These are phyloP conservation scores for Drosophila obscura DNA, from an alignment of 1,140 invertebrate species.

Conservation along the genomic window DNA sequence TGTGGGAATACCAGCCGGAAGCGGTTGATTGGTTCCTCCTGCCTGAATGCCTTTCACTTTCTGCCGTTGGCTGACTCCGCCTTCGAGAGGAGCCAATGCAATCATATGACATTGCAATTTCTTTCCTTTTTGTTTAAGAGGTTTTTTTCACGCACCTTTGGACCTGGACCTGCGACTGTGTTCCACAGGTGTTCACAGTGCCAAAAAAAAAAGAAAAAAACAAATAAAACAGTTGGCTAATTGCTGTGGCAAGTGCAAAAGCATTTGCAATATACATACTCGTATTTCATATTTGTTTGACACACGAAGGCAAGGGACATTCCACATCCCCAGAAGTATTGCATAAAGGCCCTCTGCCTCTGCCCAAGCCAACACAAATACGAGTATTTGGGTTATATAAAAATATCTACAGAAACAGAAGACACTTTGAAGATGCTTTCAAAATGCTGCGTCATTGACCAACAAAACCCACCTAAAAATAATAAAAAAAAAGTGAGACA, in stretches of 20 bases:
- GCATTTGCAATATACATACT: constrained; percentile 3
- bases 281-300: constrained; percentile 32
- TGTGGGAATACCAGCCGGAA: constrained; percentile 34
- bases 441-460: constrained; percentile 72
- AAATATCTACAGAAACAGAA: constrained; percentile 43
- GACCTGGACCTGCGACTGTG: constrained; percentile 24
- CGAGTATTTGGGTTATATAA: constrained; percentile 68
- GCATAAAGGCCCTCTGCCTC: constrained; percentile 49
- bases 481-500: constrained; percentile 32
- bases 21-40: constrained; percentile 5
- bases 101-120: constrained; percentile 68
- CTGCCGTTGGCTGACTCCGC: constrained; percentile 28
- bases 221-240: constrained; percentile 40
- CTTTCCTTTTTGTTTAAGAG: constrained; percentile 7
- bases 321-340: constrained; percentile 33
- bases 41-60: constrained; percentile 66
- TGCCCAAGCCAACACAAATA: constrained; percentile 43
- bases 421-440: constrained; percentile 34
- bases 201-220: constrained; percentile 12
- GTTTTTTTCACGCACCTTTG: constrained; percentile 17
- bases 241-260: constrained; percentile 43
- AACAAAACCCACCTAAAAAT: constrained; percentile 46
- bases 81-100: constrained; percentile 45
- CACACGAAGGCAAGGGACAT: constrained; percentile 25
- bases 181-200: constrained; percentile 1